Evolutionary conservation across 2,888 invertebrate genomes (phyloP), one percentile per base, ranked within the genome.

Genomic region (Thymelicus acteon): DNA sequence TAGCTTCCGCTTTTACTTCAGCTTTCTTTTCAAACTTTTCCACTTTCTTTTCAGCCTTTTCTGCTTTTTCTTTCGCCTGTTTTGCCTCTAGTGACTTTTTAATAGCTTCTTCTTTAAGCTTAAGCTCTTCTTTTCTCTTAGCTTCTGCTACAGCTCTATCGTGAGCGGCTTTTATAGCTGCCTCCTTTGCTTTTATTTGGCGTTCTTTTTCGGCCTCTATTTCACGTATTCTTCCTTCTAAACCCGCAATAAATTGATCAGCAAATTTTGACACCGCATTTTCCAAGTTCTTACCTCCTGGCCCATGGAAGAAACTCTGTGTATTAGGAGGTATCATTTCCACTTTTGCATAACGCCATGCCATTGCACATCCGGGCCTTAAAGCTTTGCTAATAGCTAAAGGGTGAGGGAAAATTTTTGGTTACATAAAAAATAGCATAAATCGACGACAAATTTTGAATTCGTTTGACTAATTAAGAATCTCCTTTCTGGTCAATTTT

Each of bases 331-430:
- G 93, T 48, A 82, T 84, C 62, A 85, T 79, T 85, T 93, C 93
- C n/a, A 83, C 79, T 82, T 92, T 93, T 44, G 86, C 80, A 76
- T 92, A 93, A 63, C 82, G 79, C 93, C 93, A 93, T 47, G 84
- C 78, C 49, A 72, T 78, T 65, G 76, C 78, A 72, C 85, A 72
- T 31, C 72, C 74, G 15, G 85, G 80, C 67, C 74, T 84, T 19
- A 86, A 7, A 10, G 75, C 72, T 76, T 85, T 83, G 70, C 84
- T 77, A 47, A 80, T 72, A 72, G 77, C 92, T 93, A 84, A 75
- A 87, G 87, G 76, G 47, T 61, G 75, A 76, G 77, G 57, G 31
- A 66, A n/a, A 67, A 60, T 73, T 68, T 58, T 71, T 52, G 40
- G 12, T 60, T 63, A 49, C 6, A 37, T 31, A 40, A n/a, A n/a